Percentiles rank a stretch among this genome's conserved stretches.
phyloP scores from a whole-genome alignment of 1,140 invertebrate species.

The Listronotus oregonensis region DNA sequence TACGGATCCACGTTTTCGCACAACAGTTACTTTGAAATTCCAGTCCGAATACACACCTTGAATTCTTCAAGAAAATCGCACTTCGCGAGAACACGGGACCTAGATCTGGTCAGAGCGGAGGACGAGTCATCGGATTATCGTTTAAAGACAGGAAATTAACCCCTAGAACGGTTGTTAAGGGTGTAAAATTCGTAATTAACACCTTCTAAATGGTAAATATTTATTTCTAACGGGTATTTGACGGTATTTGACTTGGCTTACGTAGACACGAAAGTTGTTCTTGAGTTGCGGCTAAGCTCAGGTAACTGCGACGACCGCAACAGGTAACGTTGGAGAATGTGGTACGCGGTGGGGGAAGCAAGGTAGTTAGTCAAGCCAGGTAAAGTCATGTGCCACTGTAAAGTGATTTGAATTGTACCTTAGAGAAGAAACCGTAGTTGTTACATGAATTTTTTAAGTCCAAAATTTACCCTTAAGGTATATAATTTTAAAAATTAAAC shows the following conservation, averaged over 20 bases:
- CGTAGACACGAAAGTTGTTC: conserved; percentile 28
- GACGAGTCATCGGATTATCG: not conserved
- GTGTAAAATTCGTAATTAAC: not conserved
- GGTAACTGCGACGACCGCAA: conserved; percentile 26
- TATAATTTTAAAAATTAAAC: no score
- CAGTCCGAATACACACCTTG: conserved; percentile 32
- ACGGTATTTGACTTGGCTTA: conserved; percentile 12
- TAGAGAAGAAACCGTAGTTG: conserved; percentile 8
- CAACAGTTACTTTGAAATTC: conserved; percentile 34
- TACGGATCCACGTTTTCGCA: conserved; percentile 11
- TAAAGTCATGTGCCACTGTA: conserved; percentile 10
- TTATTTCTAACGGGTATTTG: conserved; percentile 23
- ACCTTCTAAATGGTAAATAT: conserved; percentile 21
- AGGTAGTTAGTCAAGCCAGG: not conserved
- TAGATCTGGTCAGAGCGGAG: conserved; percentile 9
- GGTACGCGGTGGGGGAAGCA: conserved; percentile 12
- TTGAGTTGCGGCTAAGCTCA: conserved; percentile 18
- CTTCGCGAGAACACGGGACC: conserved; percentile 9
- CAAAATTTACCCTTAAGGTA: no score
- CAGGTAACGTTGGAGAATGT: conserved; percentile 32
- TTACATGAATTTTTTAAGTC: no score
- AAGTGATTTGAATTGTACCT: conserved; percentile 22
- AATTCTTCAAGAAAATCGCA: conserved; percentile 30
- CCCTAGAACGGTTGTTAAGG: not conserved
- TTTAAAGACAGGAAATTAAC: not conserved